phyloP scores from a whole-genome alignment of 1,140 invertebrate genomes.

The Prorops nasuta region DNA sequence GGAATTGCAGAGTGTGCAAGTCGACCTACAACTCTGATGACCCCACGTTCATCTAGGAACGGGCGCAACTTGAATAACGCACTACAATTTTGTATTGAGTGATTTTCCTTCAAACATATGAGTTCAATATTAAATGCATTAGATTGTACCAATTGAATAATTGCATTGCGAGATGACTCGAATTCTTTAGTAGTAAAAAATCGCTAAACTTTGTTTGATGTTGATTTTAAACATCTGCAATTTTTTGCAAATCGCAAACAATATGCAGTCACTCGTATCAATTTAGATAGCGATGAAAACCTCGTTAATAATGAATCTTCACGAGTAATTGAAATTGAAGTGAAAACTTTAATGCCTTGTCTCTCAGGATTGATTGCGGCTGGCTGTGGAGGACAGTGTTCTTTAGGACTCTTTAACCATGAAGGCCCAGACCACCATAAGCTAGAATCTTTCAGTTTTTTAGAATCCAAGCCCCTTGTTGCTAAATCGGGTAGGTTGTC shows the following conservation, averaged over 20 bases:
- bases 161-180: not conserved
- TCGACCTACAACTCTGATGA: constrained; percentile 50
- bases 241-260: constrained; percentile 2
- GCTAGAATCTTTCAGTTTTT: not conserved
- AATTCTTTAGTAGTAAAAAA: not conserved
- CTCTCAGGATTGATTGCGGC: not conserved
- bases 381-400: not conserved
- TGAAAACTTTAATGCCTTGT: not conserved
- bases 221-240: constrained; percentile 16
- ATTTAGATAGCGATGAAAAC: constrained; percentile 2
- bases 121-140: not conserved
- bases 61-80: constrained; percentile 28
- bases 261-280: not conserved
- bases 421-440: not conserved
- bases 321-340: not conserved
- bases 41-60: constrained; percentile 37
- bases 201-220: not conserved
- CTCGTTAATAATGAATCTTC: not conserved
- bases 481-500: constrained; percentile 49
- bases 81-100: constrained; percentile 1
- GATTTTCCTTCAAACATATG: not conserved
- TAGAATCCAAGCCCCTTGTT: constrained; percentile 34
- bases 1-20: constrained; percentile 31
- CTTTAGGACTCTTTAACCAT: not conserved
- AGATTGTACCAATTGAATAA: not conserved